These are phyloP conservation scores for Campopleginae sp. DNA, from an alignment of 2,888 invertebrate genomes.

Conservation along the genomic window DNA sequence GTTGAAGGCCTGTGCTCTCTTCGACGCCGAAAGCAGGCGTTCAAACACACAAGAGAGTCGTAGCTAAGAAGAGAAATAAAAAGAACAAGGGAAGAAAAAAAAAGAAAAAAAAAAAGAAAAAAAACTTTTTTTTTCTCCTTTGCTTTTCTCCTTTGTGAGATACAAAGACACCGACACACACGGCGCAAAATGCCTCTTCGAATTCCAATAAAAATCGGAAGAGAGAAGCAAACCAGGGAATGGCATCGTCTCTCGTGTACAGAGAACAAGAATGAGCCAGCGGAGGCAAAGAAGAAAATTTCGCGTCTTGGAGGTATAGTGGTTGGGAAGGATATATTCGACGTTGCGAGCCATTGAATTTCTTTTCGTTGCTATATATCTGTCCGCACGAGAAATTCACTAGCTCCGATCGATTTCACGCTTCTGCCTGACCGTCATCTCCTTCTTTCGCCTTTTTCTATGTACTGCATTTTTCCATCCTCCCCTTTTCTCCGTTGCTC, in stretches of 20 bases:
- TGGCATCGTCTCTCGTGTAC: neutral
- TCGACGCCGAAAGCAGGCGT: slow-evolving; percentile 18
- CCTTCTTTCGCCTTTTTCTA: neutral
- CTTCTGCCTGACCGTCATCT: slow-evolving; percentile 34
- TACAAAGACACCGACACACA: slow-evolving; percentile 20
- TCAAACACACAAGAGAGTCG: neutral
- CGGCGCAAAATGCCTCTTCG: slow-evolving; percentile 47
- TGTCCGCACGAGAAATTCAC: slow-evolving; percentile 46
- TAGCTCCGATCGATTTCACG: slow-evolving; percentile 53
- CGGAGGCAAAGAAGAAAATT: slow-evolving; percentile 17
- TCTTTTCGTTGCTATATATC: slow-evolving; percentile 14
- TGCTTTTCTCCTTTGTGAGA: slow-evolving; percentile 32
- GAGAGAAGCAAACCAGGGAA: slow-evolving; percentile 2
- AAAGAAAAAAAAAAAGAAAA: neutral
- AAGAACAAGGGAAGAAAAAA: neutral
- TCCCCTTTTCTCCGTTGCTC: no score
- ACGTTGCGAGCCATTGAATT: slow-evolving; percentile 49
- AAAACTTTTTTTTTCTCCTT: neutral
- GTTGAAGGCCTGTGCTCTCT: slow-evolving; percentile 7
- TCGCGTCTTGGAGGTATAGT: slow-evolving; percentile 13
- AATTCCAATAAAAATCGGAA: slow-evolving; percentile 53
- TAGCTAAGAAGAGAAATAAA: neutral
- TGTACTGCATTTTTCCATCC: neutral
- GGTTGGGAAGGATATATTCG: slow-evolving; percentile 30
- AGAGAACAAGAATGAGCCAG: neutral